Evolutionary conservation across 2,797 vertebrate genomes (phyloP), one percentile per base, ranked within the genome.

Genomic region (Amblyraja radiata): DNA sequence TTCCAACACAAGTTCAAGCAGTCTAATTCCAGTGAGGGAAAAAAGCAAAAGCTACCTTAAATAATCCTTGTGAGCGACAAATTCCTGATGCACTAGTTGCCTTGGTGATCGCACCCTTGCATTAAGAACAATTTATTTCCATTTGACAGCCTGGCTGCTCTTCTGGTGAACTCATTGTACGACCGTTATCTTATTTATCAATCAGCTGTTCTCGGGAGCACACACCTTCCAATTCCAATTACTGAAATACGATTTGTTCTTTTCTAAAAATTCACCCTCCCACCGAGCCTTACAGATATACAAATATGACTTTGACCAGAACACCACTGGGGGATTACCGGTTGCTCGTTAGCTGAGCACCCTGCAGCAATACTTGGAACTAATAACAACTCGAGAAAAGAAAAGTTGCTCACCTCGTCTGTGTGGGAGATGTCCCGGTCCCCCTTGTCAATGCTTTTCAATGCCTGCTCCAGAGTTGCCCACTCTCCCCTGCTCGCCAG

Each of bases 381-480:
- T 23, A 71, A 10, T 39, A 16, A 11, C 18, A 90, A 90, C 63
- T 68, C 36, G 68, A 14, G 36, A 11, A 39, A 36, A 90, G 77
- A 71, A 73, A 74, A 80, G 81, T 58, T 36, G 93, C 93, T 94
- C 93, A 94, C 94, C 14, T 94, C 95, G 88, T 94, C 94, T 0
- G 13, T 58, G n/a, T 94, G 76, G 0, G 93, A 54, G 61, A 93
- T 81, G 61, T 93, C 93, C 18, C 6, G 65, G 7, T 95, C 95
- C 93, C 93, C 93, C 93, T 94, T 95, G 16, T 94, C 95, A 71
- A 95, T 92, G 10, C 76, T n/a, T 94, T 94, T 95, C 54, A 96
- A 90, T 0, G 74, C 94, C 93, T 95, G 94, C 18, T 95, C 94
- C 90, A 95, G 93, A 14, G 81, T 77, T 80, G 93, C 92, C 94